A percentile compares a stretch with the other conserved stretches of the same genome.
These are phyloP conservation scores for Aphodius sticticus DNA, from an alignment of 2,888 invertebrate species.

Conservation along the genomic window DNA sequence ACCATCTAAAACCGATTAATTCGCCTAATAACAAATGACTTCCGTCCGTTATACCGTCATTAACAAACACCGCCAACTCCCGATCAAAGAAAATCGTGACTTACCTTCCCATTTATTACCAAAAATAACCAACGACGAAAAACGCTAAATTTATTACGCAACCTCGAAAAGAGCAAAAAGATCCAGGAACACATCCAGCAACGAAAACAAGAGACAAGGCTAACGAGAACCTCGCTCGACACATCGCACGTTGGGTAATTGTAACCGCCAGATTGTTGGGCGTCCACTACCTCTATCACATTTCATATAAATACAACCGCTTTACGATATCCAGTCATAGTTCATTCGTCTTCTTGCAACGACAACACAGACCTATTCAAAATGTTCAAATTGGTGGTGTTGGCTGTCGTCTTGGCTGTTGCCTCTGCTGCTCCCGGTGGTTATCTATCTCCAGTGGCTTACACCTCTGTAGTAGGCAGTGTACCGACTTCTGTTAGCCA, in stretches of 20 bases:
- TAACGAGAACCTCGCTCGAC: neutral
- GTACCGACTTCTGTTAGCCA: slow-evolving; percentile 56
- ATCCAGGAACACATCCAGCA: neutral
- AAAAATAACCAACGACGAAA: neutral
- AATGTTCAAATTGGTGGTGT: slow-evolving; percentile 69
- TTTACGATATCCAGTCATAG: neutral
- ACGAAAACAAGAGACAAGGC: neutral
- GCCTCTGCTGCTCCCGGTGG: slow-evolving; percentile 64
- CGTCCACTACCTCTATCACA: neutral
- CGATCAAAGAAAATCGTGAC: neutral
- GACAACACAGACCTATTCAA: slow-evolving; percentile 62
- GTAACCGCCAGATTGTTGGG: neutral
- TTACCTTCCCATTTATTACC: neutral
- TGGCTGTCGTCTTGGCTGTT: slow-evolving; percentile 66
- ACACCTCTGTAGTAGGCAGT: slow-evolving; percentile 53
- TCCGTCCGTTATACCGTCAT: neutral
- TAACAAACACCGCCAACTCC: neutral
- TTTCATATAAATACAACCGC: neutral
- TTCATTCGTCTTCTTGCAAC: slow-evolving; percentile 32
- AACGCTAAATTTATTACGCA: neutral
- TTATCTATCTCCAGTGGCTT: slow-evolving; percentile 49
- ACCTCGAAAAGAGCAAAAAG: neutral
- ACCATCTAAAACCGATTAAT: neutral
- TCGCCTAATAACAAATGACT: neutral
- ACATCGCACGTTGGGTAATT: neutral